Evolutionary conservation across 2,797 vertebrate genomes (phyloP).

Genomic region (Tapera naevia): DNA sequence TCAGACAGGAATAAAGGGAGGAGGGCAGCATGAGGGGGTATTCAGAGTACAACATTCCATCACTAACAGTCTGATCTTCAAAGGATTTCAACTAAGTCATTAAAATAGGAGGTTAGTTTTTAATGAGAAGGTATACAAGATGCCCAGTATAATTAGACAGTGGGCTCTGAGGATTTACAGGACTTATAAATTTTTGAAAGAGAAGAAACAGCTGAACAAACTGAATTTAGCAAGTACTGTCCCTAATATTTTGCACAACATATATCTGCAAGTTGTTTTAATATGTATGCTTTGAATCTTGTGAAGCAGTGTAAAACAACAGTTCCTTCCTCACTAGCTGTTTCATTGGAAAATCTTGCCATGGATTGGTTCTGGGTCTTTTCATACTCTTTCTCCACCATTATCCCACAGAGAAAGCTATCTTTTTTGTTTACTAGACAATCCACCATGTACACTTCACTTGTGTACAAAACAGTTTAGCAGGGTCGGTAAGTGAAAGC

Average conservation of each 20-base stretch:
- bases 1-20: constrained; percentile 20
- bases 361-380: background rate
- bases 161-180: constrained; percentile 73
- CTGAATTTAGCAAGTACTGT: constrained; percentile 24
- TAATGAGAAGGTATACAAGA: constrained; percentile 76
- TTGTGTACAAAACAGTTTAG: constrained; percentile 4
- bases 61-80: constrained; percentile 70
- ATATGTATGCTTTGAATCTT: constrained; percentile 59
- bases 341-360: background rate
- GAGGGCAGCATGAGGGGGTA: constrained; percentile 22
- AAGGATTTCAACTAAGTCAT: constrained; percentile 73
- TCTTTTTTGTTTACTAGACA: background rate
- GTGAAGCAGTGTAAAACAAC: constrained; percentile 22
- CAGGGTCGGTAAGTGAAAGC: background rate
- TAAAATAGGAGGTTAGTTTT: constrained; percentile 78
- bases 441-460: background rate
- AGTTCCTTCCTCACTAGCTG: background rate
- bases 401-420: background rate
- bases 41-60: constrained; percentile 51
- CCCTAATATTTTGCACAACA: constrained; percentile 48
- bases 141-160: constrained; percentile 75
- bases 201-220: constrained; percentile 66
- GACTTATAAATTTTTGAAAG: constrained; percentile 64
- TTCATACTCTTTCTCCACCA: background rate
- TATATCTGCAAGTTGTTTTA: constrained; percentile 65